Percentiles rank a stretch among this genome's conserved stretches.
Conservation (phyloP, 2,888 invertebrate genomes). For the Pachymerium ferrugineum region DNA sequence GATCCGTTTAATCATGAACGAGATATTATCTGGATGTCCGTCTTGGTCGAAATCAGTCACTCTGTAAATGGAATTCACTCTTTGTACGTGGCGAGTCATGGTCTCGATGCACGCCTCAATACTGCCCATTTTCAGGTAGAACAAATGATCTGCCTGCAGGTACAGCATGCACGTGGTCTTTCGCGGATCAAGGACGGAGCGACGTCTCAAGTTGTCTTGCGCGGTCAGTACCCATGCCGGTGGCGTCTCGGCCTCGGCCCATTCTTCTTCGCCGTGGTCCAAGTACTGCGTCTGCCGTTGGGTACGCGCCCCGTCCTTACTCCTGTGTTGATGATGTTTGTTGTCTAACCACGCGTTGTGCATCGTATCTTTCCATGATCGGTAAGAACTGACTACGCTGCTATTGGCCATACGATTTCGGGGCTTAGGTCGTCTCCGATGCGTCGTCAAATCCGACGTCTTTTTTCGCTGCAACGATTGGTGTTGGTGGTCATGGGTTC, state of each 20-base stretch:
- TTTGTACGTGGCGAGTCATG: conserved; percentile 88
- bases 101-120: conserved; percentile 93
- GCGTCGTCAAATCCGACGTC: conserved; percentile 14
- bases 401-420: conserved; percentile 7
- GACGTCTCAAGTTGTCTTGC: conserved; percentile 33
- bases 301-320: neutral
- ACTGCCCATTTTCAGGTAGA: conserved; percentile 88
- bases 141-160: conserved; percentile 87
- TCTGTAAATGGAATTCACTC: conserved; percentile 63
- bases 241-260: neutral
- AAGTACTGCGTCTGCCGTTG: conserved; percentile 32
- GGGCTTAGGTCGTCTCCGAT: neutral
- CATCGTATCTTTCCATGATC: conserved; percentile 31
- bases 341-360: conserved; percentile 10
- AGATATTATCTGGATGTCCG: conserved; percentile 83
- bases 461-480: neutral
- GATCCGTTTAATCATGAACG: conserved; percentile 91
- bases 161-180: conserved; percentile 93
- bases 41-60: conserved; percentile 79
- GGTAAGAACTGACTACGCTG: neutral
- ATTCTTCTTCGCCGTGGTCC: conserved; percentile 27
- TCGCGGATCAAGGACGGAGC: conserved; percentile 64
- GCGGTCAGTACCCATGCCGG: conserved; percentile 2
- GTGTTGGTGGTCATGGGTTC: conserved; percentile 7
- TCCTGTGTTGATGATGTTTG: neutral